Percentiles rank a stretch among this genome's conserved stretches.
Evolutionary conservation across 1,140 invertebrate genomes (phyloP).

Genomic region (Battus philenor): DNA sequence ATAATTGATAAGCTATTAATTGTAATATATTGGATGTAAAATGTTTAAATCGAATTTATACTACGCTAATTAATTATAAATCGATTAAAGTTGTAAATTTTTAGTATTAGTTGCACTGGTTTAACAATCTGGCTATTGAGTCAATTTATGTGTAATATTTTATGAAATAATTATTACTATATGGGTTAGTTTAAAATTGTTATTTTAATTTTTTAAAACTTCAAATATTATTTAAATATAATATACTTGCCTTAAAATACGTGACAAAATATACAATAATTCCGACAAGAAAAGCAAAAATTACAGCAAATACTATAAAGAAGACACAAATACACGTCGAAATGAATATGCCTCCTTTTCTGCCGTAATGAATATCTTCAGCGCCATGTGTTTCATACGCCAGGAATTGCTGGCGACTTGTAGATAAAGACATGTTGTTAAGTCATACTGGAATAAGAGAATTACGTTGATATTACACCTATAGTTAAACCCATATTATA

Average conservation of each 20-base stretch:
- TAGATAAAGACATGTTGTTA: conserved; percentile 55
- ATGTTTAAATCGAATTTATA: too few species aligned
- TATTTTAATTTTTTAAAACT: conserved; percentile 1
- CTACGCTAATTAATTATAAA: too few species aligned
- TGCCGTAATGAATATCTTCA: conserved; percentile 51
- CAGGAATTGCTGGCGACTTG: conserved; percentile 70
- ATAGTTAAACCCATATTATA: too few species aligned
- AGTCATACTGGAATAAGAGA: conserved; percentile 43
- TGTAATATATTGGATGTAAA: too few species aligned
- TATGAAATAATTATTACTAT: too few species aligned
- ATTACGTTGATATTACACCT: background rate
- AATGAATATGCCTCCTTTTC: conserved; percentile 66
- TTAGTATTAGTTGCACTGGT: too few species aligned
- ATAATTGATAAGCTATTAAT: conserved; percentile 5
- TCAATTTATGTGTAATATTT: too few species aligned
- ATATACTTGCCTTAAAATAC: conserved; percentile 48
- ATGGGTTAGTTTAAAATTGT: too few species aligned
- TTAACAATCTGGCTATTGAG: too few species aligned
- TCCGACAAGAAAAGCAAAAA: conserved; percentile 54
- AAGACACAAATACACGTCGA: conserved; percentile 48
- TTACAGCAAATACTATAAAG: conserved; percentile 44
- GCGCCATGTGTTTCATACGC: conserved; percentile 55
- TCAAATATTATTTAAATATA: conserved; percentile 10
- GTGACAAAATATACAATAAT: conserved; percentile 64
- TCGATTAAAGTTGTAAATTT: too few species aligned